Percentiles rank a stretch among this genome's conserved stretches.
These are phyloP conservation scores for Artemia sp. DNA, from an alignment of 2,888 invertebrate species.

Conservation along the genomic window DNA sequence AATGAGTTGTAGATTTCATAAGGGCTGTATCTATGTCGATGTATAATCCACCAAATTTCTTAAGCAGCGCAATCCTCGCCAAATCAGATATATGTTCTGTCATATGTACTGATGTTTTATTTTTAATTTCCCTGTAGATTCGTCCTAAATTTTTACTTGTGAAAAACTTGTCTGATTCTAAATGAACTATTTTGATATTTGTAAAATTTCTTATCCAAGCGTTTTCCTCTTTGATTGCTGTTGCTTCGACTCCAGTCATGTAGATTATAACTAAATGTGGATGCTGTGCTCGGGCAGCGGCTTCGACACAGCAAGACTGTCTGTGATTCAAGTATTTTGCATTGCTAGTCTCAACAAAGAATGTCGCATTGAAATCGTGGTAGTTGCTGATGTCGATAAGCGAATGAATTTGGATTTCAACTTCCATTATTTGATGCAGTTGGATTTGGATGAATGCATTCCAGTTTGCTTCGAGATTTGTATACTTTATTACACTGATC, in stretches of 20 bases:
- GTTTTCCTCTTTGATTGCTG: not conserved
- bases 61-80: not conserved
- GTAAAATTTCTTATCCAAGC: not conserved
- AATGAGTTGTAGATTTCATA: too few relatives aligned
- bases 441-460: too few relatives aligned
- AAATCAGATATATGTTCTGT: not conserved
- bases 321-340: not conserved
- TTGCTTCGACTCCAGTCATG: not conserved
- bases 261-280: not conserved
- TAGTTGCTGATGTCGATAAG: too few relatives aligned
- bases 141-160: not conserved
- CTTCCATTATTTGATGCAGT: too few relatives aligned
- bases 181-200: not conserved
- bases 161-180: not conserved
- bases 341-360: not conserved
- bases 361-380: not conserved
- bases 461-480: too few relatives aligned
- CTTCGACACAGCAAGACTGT: slow-evolving; percentile 8
- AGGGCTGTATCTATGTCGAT: not conserved
- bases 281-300: not conserved
- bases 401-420: too few relatives aligned
- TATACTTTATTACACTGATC: too few relatives aligned
- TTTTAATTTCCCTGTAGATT: not conserved
- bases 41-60: not conserved
- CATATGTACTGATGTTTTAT: not conserved